Percentiles rank a stretch among this genome's conserved stretches.
Evolutionary conservation across 2,888 invertebrate genomes (phyloP).

Genomic region (Trichogramma dendrolimi): DNA sequence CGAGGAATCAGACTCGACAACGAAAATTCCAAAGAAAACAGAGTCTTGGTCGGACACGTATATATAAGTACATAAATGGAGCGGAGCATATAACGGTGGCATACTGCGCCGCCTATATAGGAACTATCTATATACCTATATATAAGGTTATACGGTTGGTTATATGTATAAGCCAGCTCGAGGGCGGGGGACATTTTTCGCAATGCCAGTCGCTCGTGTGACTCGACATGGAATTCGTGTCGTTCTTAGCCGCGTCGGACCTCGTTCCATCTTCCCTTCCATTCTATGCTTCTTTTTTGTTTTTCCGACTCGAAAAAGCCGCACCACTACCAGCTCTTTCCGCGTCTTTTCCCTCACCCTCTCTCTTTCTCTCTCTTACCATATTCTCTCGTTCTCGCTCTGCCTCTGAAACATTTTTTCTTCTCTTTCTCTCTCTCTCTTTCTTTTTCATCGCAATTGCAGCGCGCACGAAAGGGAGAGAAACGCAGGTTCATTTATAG

Average conservation of each 20-base stretch:
- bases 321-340: too few relatives aligned
- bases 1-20: conserved; percentile 46
- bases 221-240: conserved; percentile 23
- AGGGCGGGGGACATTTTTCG: conserved; percentile 14
- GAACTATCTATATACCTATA: too few relatives aligned
- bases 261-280: conserved; percentile 8
- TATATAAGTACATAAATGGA: too few relatives aligned
- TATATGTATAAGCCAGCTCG: too few relatives aligned
- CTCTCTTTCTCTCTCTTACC: not conserved
- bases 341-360: conserved; percentile 1
- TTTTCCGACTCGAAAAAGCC: too few relatives aligned
- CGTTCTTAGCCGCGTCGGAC: conserved; percentile 17
- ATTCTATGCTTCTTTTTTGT: not conserved
- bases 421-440: not conserved
- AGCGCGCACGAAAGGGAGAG: too few relatives aligned
- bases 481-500: conserved; percentile 24
- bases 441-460: not conserved
- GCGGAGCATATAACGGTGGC: too few relatives aligned
- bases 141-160: too few relatives aligned
- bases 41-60: conserved; percentile 32
- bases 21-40: conserved; percentile 44
- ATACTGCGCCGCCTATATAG: too few relatives aligned
- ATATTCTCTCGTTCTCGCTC: not conserved
- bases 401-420: not conserved
- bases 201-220: conserved; percentile 11